phyloP scores from a whole-genome alignment of 2,888 invertebrate genomes.

The Sinotaia quadrata region DNA sequence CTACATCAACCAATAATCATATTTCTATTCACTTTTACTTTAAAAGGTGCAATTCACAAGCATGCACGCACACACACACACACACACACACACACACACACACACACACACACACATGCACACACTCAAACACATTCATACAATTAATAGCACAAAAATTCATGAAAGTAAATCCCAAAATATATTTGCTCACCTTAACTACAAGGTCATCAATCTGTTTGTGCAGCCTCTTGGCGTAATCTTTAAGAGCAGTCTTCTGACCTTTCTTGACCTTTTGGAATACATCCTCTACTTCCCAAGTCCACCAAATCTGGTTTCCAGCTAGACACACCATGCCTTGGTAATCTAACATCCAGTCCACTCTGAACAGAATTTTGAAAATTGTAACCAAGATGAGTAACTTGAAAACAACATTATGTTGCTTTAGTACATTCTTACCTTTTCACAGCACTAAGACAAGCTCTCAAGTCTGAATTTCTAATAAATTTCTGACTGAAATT shows the following conservation, averaged over 20 bases:
- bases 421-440: too few relatives aligned
- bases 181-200: conserved; percentile 74
- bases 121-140: neutral
- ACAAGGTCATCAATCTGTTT: conserved; percentile 88
- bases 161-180: neutral
- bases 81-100: neutral
- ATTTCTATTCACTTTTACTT: too few relatives aligned
- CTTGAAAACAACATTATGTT: too few relatives aligned
- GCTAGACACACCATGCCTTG: conserved; percentile 90
- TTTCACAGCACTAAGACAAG: too few relatives aligned
- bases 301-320: conserved; percentile 95
- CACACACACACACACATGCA: neutral
- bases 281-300: conserved; percentile 92
- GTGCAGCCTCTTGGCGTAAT: conserved; percentile 86
- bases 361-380: too few relatives aligned
- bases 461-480: too few relatives aligned
- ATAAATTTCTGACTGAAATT: too few relatives aligned
- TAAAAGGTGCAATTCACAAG: neutral
- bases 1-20: too few relatives aligned
- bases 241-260: conserved; percentile 90
- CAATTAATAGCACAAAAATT: too few relatives aligned
- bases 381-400: too few relatives aligned
- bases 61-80: neutral
- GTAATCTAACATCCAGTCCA: conserved; percentile 90
- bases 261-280: conserved; percentile 78